phyloP scores from a whole-genome alignment of 1,140 invertebrate genomes.

The Lucilia sericata region DNA sequence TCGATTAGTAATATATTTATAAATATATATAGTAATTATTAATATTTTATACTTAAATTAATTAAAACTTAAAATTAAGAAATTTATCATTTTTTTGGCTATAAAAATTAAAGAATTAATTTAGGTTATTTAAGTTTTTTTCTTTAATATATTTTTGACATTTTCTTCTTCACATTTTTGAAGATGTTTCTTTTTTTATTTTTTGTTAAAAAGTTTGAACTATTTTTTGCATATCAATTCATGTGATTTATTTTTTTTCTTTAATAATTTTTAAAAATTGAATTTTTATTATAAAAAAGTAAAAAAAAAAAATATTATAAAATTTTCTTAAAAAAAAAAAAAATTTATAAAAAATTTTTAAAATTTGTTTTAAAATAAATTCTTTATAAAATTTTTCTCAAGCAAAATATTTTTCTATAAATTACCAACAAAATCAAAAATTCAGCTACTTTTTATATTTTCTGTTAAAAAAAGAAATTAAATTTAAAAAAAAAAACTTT shows the following conservation, averaged over 20 bases:
- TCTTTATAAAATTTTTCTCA: not conserved
- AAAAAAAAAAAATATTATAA: slow-evolving; percentile 23
- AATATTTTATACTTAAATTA: slow-evolving; percentile 32
- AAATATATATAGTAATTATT: slow-evolving; percentile 22
- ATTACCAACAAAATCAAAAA: not conserved
- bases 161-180: not conserved
- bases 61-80: slow-evolving; percentile 38
- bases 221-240: slow-evolving; percentile 44
- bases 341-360: too few species aligned
- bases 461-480: not conserved
- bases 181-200: slow-evolving; percentile 24
- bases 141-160: slow-evolving; percentile 55
- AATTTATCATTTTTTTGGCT: slow-evolving; percentile 35
- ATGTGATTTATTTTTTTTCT: slow-evolving; percentile 29
- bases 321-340: not conserved
- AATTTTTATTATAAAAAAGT: slow-evolving; percentile 18
- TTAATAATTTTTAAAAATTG: not conserved
- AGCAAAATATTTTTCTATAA: slow-evolving; percentile 2
- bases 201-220: slow-evolving; percentile 39
- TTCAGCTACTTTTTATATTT: not conserved
- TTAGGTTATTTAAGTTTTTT: slow-evolving; percentile 19
- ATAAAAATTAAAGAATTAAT: slow-evolving; percentile 45
- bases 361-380: not conserved
- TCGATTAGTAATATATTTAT: slow-evolving; percentile 17
- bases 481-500: not conserved